Percentiles rank a stretch among this genome's conserved stretches.
Conservation (phyloP, 2,888 invertebrate species). For the Stenotaenia linearis region DNA sequence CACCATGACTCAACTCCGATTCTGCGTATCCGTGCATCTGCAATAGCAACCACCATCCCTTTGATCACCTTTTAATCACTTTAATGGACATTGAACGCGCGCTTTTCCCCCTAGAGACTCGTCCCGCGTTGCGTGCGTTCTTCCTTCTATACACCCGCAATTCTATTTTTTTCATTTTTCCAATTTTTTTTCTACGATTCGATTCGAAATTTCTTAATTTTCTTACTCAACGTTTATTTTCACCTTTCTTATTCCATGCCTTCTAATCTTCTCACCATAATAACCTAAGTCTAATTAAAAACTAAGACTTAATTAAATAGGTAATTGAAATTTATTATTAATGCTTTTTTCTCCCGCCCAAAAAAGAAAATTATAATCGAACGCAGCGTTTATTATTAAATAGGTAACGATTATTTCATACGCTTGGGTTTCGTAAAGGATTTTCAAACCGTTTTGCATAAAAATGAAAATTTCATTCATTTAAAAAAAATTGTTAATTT, state of each 20-base stretch:
- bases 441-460: too few relatives aligned
- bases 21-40: constrained; percentile 40
- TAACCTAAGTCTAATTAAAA: not conserved
- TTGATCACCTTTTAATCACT: not conserved
- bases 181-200: not conserved
- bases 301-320: not conserved
- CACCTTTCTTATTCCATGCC: not conserved
- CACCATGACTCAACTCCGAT: constrained; percentile 21
- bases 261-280: not conserved
- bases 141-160: not conserved
- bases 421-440: too few relatives aligned
- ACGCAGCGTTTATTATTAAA: not conserved
- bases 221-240: not conserved
- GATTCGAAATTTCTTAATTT: not conserved
- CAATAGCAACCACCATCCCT: constrained; percentile 27
- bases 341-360: not conserved
- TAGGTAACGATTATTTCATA: not conserved
- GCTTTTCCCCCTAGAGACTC: not conserved
- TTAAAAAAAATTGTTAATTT: too few relatives aligned
- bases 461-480: too few relatives aligned
- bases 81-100: not conserved
- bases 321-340: not conserved
- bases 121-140: not conserved
- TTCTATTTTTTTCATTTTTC: not conserved
- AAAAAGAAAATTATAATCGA: not conserved